These are phyloP conservation scores for Montipora sp. DNA, from an alignment of 64 coral and sea anemone genomes.

Conservation along the genomic window DNA sequence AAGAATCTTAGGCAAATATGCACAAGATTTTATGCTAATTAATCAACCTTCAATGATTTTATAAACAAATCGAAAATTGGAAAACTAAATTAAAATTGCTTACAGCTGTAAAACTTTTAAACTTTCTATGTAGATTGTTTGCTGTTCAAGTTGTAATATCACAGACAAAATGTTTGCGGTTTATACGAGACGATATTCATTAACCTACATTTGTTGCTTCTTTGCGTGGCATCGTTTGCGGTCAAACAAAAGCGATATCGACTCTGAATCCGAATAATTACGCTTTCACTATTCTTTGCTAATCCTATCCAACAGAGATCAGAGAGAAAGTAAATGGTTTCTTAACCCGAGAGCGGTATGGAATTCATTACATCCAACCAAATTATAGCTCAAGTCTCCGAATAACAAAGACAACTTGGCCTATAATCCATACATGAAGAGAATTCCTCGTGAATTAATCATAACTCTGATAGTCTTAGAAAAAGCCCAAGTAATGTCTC, in stretches of 20 bases:
- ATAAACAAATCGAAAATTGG: not conserved
- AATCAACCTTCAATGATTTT: too few species aligned
- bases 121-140: too few species aligned
- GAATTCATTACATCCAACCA: not conserved
- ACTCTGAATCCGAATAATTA: not conserved
- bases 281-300: constrained; percentile 11
- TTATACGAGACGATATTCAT: not conserved
- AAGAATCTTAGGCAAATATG: not conserved
- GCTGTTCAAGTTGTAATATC: too few species aligned
- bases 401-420: too few species aligned
- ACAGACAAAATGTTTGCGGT: not conserved
- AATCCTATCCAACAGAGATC: constrained; percentile 27
- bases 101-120: too few species aligned
- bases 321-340: not conserved
- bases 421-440: too few species aligned
- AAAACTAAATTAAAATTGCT: not conserved
- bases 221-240: constrained; percentile 4
- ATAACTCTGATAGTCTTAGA: not conserved
- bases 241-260: not conserved
- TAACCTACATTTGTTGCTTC: not conserved
- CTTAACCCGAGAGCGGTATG: not conserved
- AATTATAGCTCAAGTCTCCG: too few species aligned
- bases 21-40: too few species aligned
- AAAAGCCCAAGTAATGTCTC: not conserved
- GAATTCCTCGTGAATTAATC: not conserved